Evolutionary conservation across 2,113 vertebrate species (phyloP).

Genomic region (Anguilla japonica): DNA sequence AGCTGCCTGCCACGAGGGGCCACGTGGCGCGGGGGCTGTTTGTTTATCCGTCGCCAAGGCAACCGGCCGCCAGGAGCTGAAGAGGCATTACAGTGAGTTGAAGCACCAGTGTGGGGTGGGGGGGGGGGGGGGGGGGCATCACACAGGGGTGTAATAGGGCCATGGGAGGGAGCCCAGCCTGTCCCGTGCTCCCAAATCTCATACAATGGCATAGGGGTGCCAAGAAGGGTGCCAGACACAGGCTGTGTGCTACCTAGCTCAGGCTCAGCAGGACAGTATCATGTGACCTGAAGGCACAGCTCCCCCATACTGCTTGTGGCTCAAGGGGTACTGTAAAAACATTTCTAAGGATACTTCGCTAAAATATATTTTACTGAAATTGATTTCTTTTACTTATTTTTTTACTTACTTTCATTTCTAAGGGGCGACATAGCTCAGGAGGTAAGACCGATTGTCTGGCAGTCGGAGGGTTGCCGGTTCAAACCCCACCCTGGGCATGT

Average conservation of each 20-base stretch:
- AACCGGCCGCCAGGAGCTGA: constrained; percentile 11
- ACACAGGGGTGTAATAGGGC: not conserved
- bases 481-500: no score
- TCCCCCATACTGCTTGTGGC: not conserved
- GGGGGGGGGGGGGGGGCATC: not conserved
- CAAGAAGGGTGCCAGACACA: no score
- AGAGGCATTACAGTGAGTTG: not conserved
- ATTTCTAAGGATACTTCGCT: no score
- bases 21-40: constrained; percentile 16
- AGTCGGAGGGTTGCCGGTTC: no score
- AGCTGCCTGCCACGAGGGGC: constrained; percentile 5
- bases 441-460: no score
- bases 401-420: no score
- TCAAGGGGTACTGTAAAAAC: no score
- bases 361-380: no score
- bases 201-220: not conserved
- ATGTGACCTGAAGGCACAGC: not conserved
- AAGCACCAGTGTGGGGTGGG: not conserved
- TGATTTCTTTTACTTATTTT: no score
- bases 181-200: not conserved
- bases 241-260: no score
- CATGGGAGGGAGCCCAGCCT: not conserved
- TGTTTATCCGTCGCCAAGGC: constrained; percentile 35
- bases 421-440: no score
- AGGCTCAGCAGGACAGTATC: no score